Conservation (phyloP, 1,140 invertebrate species). For the Procambarus virginalis region DNA sequence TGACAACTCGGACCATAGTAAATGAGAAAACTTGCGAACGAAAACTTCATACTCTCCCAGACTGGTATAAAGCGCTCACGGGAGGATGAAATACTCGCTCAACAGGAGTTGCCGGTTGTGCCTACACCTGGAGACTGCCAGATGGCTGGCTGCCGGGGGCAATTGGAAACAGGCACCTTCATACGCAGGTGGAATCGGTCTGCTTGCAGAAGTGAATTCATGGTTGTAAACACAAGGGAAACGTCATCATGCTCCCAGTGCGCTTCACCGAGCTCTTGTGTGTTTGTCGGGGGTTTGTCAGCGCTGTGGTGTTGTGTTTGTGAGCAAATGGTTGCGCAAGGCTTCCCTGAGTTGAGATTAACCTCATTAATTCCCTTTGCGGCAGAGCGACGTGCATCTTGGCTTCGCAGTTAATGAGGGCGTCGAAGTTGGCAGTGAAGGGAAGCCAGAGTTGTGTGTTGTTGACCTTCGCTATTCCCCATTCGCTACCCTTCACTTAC, state of each 20-base stretch:
- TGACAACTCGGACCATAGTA: neutral
- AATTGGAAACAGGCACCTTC: too few relatives aligned
- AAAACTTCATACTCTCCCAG: neutral
- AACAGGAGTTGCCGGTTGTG: too few relatives aligned
- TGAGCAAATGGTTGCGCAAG: neutral
- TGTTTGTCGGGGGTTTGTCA: neutral
- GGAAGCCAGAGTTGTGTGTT: neutral
- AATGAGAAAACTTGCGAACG: neutral
- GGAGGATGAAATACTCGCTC: too few relatives aligned
- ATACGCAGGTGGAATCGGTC: too few relatives aligned
- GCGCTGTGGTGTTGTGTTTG: neutral
- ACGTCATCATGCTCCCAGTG: too few relatives aligned
- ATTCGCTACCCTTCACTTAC: neutral
- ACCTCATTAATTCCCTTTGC: constrained; percentile 1
- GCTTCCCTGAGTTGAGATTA: neutral
- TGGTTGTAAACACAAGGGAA: neutral
- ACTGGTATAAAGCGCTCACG: neutral
- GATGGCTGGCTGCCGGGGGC: too few relatives aligned
- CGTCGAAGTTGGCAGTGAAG: neutral
- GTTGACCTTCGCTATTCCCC: neutral
- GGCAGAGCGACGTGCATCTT: neutral
- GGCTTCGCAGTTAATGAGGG: neutral
- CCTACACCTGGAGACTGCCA: too few relatives aligned
- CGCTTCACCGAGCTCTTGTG: too few relatives aligned
- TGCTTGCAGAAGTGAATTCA: too few relatives aligned